These are phyloP conservation scores for Halcyon malimbica DNA, from an alignment of 2,113 vertebrate genomes.

Conservation along the genomic window DNA sequence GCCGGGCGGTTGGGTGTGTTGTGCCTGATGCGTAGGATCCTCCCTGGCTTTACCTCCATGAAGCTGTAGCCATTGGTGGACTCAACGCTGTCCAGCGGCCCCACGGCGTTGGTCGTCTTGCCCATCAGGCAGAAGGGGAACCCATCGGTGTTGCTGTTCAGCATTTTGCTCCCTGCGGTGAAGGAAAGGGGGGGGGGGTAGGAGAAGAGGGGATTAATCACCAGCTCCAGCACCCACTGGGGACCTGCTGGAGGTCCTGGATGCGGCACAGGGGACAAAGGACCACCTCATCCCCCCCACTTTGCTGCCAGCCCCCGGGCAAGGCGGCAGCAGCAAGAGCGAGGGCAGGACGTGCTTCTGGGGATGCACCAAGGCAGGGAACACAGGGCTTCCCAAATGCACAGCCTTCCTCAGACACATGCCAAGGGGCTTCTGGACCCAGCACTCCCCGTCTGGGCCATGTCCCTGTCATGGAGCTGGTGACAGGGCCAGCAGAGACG, in stretches of 20 bases:
- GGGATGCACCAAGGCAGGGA: not conserved
- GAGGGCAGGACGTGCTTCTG: not conserved
- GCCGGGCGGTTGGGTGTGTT: conserved; percentile 62
- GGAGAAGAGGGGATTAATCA: not conserved
- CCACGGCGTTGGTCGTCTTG: conserved; percentile 83
- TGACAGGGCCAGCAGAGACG: not conserved
- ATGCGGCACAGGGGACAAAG: too few species aligned
- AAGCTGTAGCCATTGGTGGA: conserved; percentile 88
- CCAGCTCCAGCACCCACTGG: accelerated
- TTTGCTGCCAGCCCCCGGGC: not conserved
- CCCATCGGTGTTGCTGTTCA: conserved; percentile 86
- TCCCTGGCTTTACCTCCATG: conserved; percentile 93
- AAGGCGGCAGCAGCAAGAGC: accelerated
- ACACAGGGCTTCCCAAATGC: not conserved
- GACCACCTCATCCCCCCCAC: not conserved
- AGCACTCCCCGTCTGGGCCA: not conserved
- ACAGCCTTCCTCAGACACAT: not conserved
- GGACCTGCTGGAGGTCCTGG: not conserved
- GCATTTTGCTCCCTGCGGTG: conserved; percentile 79
- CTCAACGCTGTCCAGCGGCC: conserved; percentile 83
- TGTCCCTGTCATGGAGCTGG: not conserved
- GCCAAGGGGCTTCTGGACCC: not conserved
- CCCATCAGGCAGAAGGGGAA: conserved; percentile 91
- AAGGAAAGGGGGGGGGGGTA: too few species aligned
- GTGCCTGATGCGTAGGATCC: conserved; percentile 88